These are phyloP conservation scores for Strigamia transsilvanica DNA, from an alignment of 2,888 invertebrate species.

Conservation along the genomic window DNA sequence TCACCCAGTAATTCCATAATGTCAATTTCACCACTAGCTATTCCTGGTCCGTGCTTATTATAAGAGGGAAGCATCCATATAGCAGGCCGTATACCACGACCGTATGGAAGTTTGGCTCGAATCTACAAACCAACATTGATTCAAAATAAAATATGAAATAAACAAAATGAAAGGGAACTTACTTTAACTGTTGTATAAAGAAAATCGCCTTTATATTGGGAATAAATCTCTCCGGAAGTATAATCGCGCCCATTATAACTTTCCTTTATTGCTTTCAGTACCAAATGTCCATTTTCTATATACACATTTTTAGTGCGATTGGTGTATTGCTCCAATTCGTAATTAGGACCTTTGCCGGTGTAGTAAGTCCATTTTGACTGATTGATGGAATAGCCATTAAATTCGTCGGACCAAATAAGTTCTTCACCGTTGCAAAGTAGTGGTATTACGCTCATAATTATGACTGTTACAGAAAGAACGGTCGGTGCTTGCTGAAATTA, in stretches of 20 bases:
- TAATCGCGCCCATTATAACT: not conserved
- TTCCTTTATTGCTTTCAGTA: constrained; percentile 7
- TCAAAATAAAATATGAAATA: not conserved
- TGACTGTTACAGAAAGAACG: no score
- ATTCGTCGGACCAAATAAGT: constrained; percentile 32
- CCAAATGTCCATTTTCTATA: not conserved
- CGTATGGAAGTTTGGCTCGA: constrained; percentile 18
- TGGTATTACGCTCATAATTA: not conserved
- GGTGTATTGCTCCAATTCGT: not conserved
- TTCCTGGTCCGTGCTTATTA: constrained; percentile 19
- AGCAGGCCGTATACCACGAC: constrained; percentile 32
- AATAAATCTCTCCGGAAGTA: not conserved
- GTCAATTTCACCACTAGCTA: constrained; percentile 29
- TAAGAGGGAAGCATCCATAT: constrained; percentile 23
- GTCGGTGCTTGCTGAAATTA: no score
- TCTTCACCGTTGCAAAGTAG: not conserved
- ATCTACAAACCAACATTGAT: not conserved
- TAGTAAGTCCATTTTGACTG: no score
- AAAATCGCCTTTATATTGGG: not conserved
- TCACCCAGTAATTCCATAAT: constrained; percentile 29
- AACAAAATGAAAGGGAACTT: not conserved
- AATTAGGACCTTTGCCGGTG: not conserved
- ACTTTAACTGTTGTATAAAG: not conserved
- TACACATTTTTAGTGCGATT: not conserved
- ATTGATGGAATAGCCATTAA: not conserved